These are phyloP conservation scores for Chrysemys picta DNA, from an alignment of 2,113 vertebrate genomes.

Conservation along the genomic window DNA sequence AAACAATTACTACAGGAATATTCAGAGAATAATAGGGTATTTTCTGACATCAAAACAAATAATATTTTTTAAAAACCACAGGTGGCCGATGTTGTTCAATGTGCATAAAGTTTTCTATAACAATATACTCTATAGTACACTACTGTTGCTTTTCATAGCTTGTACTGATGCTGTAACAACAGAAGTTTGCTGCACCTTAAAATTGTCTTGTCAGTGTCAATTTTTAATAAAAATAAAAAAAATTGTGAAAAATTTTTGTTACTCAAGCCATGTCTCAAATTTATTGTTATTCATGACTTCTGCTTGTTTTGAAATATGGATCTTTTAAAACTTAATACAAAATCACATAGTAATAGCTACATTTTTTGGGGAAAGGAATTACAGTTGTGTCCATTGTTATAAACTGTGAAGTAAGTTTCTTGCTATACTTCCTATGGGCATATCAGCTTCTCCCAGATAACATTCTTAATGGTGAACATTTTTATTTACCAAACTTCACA, in stretches of 20 bases:
- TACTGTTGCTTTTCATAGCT: not conserved
- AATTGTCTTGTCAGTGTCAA: not conserved
- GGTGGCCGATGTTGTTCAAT: not conserved
- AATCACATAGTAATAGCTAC: not conserved
- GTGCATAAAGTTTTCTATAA: not conserved
- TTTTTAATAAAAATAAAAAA: slow-evolving; percentile 1
- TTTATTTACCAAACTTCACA: too few species aligned
- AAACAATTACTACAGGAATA: not conserved
- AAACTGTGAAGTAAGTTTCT: not conserved
- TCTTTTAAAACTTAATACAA: not conserved
- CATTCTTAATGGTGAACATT: too few species aligned
- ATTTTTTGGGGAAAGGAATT: not conserved
- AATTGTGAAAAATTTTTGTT: not conserved
- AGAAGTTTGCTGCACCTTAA: accelerated
- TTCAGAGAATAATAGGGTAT: not conserved
- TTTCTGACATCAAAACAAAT: not conserved
- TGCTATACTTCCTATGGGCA: not conserved
- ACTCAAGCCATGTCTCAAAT: not conserved
- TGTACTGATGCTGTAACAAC: not conserved
- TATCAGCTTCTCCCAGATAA: not conserved
- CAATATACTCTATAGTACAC: not conserved
- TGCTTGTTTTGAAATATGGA: not conserved
- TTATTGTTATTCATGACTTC: not conserved
- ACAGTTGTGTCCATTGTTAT: not conserved
- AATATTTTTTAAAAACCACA: not conserved